A percentile compares a stretch with the other conserved stretches of the same genome.
phyloP scores from a whole-genome alignment of 2,888 invertebrate species.

The Ochropleura leucogaster region DNA sequence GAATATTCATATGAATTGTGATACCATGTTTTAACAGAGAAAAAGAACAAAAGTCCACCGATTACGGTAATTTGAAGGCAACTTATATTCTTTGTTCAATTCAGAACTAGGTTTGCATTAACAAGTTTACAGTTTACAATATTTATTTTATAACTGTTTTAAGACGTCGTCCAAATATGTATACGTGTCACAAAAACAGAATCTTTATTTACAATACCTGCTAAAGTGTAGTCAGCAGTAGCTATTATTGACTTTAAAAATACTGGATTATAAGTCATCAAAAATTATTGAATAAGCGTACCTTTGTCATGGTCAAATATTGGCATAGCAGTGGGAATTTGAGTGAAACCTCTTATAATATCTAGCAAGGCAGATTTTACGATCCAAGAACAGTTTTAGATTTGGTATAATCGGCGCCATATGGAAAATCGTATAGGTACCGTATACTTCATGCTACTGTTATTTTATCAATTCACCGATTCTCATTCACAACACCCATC shows the following conservation, averaged over 20 bases:
- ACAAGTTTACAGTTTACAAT: too few relatives aligned
- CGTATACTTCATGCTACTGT: slow-evolving; percentile 51
- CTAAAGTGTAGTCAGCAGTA: neutral
- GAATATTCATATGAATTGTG: slow-evolving; percentile 50
- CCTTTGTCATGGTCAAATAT: neutral
- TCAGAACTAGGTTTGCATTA: neutral
- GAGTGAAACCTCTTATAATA: neutral
- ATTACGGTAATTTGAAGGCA: slow-evolving; percentile 33
- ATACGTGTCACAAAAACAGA: neutral
- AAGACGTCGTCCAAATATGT: slow-evolving; percentile 19
- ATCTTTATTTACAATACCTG: neutral
- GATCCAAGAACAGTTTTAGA: neutral
- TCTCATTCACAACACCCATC: slow-evolving; percentile 43
- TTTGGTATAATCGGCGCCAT: neutral
- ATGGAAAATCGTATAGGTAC: slow-evolving; percentile 36
- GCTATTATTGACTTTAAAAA: neutral
- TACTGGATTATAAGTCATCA: neutral
- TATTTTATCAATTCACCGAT: slow-evolving; percentile 34
- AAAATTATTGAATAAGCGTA: neutral
- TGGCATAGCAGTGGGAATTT: neutral
- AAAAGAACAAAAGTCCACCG: slow-evolving; percentile 19
- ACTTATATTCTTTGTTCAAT: slow-evolving; percentile 30
- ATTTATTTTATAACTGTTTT: slow-evolving; percentile 1
- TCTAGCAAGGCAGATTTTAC: slow-evolving; percentile 16
- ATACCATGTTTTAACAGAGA: slow-evolving; percentile 29